Evolutionary conservation across 2,113 vertebrate genomes (phyloP), one percentile per base, ranked within the genome.

Genomic region (Semnornis frantzii): DNA sequence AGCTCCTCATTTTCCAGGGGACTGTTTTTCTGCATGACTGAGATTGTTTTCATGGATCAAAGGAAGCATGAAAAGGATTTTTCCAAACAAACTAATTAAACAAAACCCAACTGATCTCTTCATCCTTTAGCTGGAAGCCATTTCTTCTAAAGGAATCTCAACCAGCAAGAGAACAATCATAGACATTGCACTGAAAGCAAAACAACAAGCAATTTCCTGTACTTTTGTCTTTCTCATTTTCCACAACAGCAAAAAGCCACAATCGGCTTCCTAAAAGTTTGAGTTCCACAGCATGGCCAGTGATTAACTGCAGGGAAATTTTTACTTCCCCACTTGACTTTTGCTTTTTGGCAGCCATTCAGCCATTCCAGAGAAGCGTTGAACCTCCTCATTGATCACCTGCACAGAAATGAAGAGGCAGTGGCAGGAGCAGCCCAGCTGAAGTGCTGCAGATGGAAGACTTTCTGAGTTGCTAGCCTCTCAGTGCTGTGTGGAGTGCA

Each of bases 201-300:
- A 96, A 91, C 66, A 94, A 77, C 71, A 91, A 89, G 83, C 65
- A 92, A 94, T 89, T 91, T 95, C 93, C 87, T 89, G 77, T 88
- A 90, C 72, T 95, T 92, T 87, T 91, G 82, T 94, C 82, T 89
- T 92, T 89, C 65, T 72, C 58, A 82, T 94, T 93, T 90, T 89
- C 73, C 89, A 66, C 68, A 93, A 95, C 88, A 91, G 92, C 89
- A 95, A 69, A 95, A 91, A 75, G 82, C 73, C 93, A 91, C 86
- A 92, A 77, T 94, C 93, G 74, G 74, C 92, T 93, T 93, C 91
- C 90, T 92, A 86, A 71, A 75, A 94, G 82, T 87, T 50, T 91
- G 68, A 89, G 23, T 76, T 91, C 79, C 84, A 79, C 52, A 87
- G 85, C 9, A 10, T 70, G 87, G 73, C 87, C 89, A 81, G 54